Conservation (phyloP, 2,113 vertebrate species). For the Ginglymostoma cirratum region DNA sequence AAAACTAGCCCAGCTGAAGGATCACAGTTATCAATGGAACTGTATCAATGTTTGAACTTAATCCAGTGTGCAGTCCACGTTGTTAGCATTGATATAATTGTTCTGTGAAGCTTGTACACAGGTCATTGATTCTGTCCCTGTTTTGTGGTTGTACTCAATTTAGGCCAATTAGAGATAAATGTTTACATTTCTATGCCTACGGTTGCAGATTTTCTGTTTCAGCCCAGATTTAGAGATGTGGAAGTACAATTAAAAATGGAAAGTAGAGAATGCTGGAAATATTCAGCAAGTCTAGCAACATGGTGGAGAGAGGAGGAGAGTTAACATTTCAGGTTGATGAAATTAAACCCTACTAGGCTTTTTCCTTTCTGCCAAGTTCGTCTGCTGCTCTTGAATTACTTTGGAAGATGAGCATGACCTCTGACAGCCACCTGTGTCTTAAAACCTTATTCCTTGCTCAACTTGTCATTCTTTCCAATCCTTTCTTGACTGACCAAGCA, state of each 20-base stretch:
- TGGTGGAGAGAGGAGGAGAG: no score
- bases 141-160: not conserved
- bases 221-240: not conserved
- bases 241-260: not conserved
- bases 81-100: not conserved
- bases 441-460: not conserved
- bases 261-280: no score
- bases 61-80: not conserved
- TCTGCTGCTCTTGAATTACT: not conserved
- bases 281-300: no score
- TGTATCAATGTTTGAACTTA: not conserved
- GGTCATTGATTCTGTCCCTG: not conserved
- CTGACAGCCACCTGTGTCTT: not conserved
- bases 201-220: not conserved
- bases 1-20: not conserved
- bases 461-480: not conserved
- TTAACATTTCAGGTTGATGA: not conserved
- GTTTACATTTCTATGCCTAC: not conserved
- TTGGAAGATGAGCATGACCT: not conserved
- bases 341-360: not conserved
- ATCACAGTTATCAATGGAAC: not conserved
- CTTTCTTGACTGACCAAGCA: not conserved
- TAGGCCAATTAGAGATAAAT: not conserved
- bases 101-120: not conserved
- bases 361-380: not conserved